Conservation (phyloP, 1,140 invertebrate species). For the Drosophila willistoni region DNA sequence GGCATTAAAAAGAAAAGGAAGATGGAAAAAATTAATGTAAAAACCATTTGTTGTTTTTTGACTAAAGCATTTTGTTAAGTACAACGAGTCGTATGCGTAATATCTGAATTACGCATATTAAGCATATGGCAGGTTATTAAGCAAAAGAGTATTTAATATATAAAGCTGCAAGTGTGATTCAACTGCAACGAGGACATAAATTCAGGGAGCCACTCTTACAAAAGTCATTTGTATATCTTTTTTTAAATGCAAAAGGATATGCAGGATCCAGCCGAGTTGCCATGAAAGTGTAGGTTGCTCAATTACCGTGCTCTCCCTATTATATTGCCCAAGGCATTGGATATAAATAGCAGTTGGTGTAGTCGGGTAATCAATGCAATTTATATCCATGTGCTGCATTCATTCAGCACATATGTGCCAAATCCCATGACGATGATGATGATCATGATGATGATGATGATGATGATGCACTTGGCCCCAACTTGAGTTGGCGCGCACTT, state of each 20-base stretch:
- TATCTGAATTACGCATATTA: not conserved
- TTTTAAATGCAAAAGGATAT: too few relatives aligned
- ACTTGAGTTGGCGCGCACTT: constrained; percentile 9
- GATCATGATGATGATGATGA: not conserved
- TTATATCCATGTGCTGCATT: constrained; percentile 50
- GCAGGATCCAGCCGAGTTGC: not conserved
- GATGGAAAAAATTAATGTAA: not conserved
- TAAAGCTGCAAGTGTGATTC: not conserved
- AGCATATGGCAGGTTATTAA: not conserved
- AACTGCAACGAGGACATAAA: not conserved
- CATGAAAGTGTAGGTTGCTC: constrained; percentile 29
- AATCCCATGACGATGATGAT: constrained; percentile 1
- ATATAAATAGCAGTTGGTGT: constrained; percentile 32
- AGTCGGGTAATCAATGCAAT: constrained; percentile 44
- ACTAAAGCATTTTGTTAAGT: not conserved
- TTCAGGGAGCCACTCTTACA: not conserved
- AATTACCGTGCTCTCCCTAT: constrained; percentile 28
- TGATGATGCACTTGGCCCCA: constrained; percentile 9
- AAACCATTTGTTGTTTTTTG: too few relatives aligned
- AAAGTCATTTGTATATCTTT: not conserved
- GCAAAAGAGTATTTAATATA: constrained; percentile 6
- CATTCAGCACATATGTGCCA: not conserved
- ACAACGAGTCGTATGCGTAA: constrained; percentile 26
- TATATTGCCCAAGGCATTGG: constrained; percentile 16
- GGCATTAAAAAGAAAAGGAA: not conserved